phyloP scores from a whole-genome alignment of 1,140 invertebrate species.

The Ceratina japonica region DNA sequence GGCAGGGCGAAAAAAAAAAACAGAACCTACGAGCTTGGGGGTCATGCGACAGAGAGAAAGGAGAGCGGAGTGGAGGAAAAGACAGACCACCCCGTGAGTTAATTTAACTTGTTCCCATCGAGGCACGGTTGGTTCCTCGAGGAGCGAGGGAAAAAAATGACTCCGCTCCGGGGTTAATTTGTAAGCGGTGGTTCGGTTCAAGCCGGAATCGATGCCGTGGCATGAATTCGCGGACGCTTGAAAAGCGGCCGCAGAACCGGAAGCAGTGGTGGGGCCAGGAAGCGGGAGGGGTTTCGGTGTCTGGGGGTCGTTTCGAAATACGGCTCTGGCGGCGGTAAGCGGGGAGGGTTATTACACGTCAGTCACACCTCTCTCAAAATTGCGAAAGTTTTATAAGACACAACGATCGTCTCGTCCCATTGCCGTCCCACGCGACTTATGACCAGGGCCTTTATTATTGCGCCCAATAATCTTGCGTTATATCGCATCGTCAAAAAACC shows the following conservation, averaged over 20 bases:
- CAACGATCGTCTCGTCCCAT: slow-evolving; percentile 58
- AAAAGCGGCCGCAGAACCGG: not conserved
- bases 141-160: slow-evolving; percentile 24
- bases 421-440: slow-evolving; percentile 57
- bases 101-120: slow-evolving; percentile 56
- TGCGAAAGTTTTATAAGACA: slow-evolving; percentile 69
- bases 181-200: slow-evolving; percentile 42
- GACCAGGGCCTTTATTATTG: slow-evolving; percentile 54
- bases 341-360: slow-evolving; percentile 68
- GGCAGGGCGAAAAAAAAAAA: not conserved
- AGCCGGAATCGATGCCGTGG: slow-evolving; percentile 44
- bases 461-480: slow-evolving; percentile 14
- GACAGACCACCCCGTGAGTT: slow-evolving; percentile 37
- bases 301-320: not conserved
- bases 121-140: slow-evolving; percentile 31
- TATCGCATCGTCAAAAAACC: slow-evolving; percentile 48
- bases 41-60: not conserved
- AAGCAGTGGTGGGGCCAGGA: not conserved
- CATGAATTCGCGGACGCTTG: slow-evolving; percentile 38
- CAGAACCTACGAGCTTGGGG: no score
- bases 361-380: slow-evolving; percentile 68
- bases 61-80: not conserved
- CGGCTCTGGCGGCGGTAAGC: slow-evolving; percentile 39
- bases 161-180: slow-evolving; percentile 53
- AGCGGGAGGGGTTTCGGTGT: not conserved